Conservation (phyloP, 2,113 vertebrate species). For the Cololabis saira region DNA sequence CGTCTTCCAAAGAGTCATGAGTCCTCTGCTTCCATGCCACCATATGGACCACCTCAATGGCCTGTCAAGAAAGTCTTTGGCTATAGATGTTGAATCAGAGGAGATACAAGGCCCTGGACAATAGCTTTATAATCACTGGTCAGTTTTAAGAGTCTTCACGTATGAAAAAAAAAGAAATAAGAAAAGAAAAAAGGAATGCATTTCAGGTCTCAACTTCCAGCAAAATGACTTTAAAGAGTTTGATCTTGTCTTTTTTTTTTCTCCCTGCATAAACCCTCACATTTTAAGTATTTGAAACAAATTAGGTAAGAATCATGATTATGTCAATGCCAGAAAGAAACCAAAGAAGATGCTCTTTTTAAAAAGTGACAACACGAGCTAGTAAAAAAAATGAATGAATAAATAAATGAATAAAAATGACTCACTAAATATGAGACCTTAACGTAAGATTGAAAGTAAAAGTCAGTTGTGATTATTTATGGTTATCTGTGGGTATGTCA, state of each 20-base stretch:
- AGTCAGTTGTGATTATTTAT: slow-evolving; percentile 45
- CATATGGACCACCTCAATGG: slow-evolving; percentile 74
- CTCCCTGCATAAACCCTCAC: no score
- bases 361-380: slow-evolving; percentile 22
- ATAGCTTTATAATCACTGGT: slow-evolving; percentile 35
- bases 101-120: slow-evolving; percentile 43
- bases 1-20: slow-evolving; percentile 65
- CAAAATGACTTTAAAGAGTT: no score
- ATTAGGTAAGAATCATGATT: neutral
- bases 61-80: slow-evolving; percentile 61
- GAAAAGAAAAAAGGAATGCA: neutral
- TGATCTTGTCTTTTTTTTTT: no score
- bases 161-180: neutral
- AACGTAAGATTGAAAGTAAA: slow-evolving; percentile 31
- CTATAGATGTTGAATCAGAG: slow-evolving; percentile 51
- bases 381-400: no score
- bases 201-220: neutral
- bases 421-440: slow-evolving; percentile 9
- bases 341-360: neutral
- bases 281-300: neutral
- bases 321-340: neutral
- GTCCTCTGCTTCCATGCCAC: slow-evolving; percentile 46
- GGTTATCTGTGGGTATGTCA: slow-evolving; percentile 52
- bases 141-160: slow-evolving; percentile 28
- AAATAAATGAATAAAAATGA: neutral